These are phyloP conservation scores for Sebastes trivittatus DNA, from an alignment of 2,797 vertebrate genomes.

Conservation along the genomic window DNA sequence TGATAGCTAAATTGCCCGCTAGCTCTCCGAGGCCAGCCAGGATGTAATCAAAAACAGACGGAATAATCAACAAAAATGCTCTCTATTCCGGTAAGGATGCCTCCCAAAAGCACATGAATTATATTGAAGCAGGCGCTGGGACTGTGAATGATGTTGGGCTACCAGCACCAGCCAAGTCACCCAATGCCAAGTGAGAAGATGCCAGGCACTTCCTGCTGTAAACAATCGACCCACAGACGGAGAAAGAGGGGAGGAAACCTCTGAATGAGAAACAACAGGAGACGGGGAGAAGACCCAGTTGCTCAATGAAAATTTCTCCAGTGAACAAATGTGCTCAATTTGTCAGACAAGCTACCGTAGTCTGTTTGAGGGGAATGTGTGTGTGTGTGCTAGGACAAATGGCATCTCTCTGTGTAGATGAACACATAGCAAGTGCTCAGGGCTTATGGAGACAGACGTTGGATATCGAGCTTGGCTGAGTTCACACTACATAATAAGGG, in stretches of 20 bases:
- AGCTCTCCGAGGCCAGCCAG: slow-evolving; percentile 63
- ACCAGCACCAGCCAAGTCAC: slow-evolving; percentile 76
- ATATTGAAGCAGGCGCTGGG: slow-evolving; percentile 73
- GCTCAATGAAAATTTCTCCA: slow-evolving; percentile 74
- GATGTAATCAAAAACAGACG: slow-evolving; percentile 80
- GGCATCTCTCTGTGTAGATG: slow-evolving; percentile 60
- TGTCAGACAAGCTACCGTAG: slow-evolving; percentile 74
- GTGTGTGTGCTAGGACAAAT: slow-evolving; percentile 59
- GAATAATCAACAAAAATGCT: slow-evolving; percentile 80
- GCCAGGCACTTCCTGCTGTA: slow-evolving; percentile 80
- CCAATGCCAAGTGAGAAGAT: slow-evolving; percentile 75
- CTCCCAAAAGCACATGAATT: slow-evolving; percentile 80
- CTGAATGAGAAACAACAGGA: slow-evolving; percentile 76
- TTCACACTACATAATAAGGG: slow-evolving; percentile 61
- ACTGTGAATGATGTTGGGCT: slow-evolving; percentile 77
- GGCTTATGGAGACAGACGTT: slow-evolving; percentile 67
- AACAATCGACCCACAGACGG: slow-evolving; percentile 75
- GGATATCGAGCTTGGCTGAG: slow-evolving; percentile 67
- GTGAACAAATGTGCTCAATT: slow-evolving; percentile 78
- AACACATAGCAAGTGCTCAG: slow-evolving; percentile 67
- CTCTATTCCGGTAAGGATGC: slow-evolving; percentile 77
- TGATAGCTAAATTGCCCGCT: slow-evolving; percentile 68
- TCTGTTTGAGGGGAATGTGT: slow-evolving; percentile 56
- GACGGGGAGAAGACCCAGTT: slow-evolving; percentile 72
- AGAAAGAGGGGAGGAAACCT: slow-evolving; percentile 72